Evolutionary conservation across 2,797 vertebrate species (phyloP), one percentile per base, ranked within the genome.

Genomic region (Typhlichthys subterraneus): DNA sequence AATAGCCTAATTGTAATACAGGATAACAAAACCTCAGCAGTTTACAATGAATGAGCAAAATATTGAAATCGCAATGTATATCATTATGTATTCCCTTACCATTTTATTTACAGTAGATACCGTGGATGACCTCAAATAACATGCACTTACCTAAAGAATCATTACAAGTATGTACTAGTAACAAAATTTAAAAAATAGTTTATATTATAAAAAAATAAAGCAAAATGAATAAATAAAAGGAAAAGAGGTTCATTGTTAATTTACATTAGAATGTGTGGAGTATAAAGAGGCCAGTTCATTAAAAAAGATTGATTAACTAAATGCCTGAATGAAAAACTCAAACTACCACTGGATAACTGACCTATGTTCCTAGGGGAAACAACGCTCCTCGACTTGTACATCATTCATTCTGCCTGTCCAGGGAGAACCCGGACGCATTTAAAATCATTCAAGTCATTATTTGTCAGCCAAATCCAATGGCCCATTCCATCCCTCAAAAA

Each of bases 211-310:
- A 29, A 29, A 29, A 29, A 4, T 4, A 4, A 12, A 17, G 15
- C 10, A 4, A 12, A 14, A 53, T 58, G 23, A 29, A 29, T 29
- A 29, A 29, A 29, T 29, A 29, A 29, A 29, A 29, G 23, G 8
- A 71, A 62, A 60, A 75, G 53, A 57, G 50, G 17, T 49, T 50
- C 54, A 12, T 57, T 60, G 59, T 66, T 55, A 53, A 53, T 65
- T 59, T 69, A 73, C 59, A 72, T 53, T 77, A 75, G 31, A 73
- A 69, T 66, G 63, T 52, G 33, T 59, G 54, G 69, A 57, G 58
- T 59, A 33, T 55, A 69, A 67, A 7, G 38, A 58, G 38, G 45
- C 59, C 75, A 12, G 47, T 51, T 55, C 42, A 15, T 10, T 14
- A 67, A 77, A 67, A 81, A 80, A 75, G 58, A 29, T 29, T 29